phyloP scores from a whole-genome alignment of 2,113 vertebrate species.

The Murina feae region DNA sequence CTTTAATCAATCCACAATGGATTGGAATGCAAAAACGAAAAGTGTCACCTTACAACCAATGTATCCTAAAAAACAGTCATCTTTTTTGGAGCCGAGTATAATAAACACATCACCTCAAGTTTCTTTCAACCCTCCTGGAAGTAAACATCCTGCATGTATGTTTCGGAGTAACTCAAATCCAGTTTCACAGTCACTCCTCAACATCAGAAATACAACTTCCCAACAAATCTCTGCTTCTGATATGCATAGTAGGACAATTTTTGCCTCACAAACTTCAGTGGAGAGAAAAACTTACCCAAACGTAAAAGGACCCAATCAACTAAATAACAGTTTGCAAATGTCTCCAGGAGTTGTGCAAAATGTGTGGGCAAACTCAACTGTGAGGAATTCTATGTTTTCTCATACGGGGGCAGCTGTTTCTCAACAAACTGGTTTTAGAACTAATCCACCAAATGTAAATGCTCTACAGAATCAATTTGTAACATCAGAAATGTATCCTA shows the following conservation, averaged over 20 bases:
- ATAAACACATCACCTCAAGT: constrained; percentile 56
- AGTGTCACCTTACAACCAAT: constrained; percentile 19
- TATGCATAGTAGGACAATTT: constrained; percentile 50
- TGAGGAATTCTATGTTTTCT: constrained; percentile 40
- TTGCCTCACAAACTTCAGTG: constrained; percentile 48
- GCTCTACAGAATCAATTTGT: constrained; percentile 51
- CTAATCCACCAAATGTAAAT: not conserved
- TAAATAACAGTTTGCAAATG: constrained; percentile 24
- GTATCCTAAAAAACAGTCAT: constrained; percentile 49
- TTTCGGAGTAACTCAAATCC: constrained; percentile 36
- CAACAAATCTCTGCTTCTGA: constrained; percentile 56
- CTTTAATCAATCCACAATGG: constrained; percentile 69
- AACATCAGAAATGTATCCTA: not conserved
- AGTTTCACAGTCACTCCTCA: constrained; percentile 40
- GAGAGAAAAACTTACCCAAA: not conserved
- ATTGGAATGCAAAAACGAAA: constrained; percentile 76
- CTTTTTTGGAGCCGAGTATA: constrained; percentile 38
- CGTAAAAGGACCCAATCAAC: not conserved
- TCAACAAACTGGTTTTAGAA: constrained; percentile 33
- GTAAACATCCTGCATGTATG: constrained; percentile 39
- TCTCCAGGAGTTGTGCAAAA: constrained; percentile 41
- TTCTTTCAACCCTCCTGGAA: constrained; percentile 59
- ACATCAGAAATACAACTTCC: constrained; percentile 19
- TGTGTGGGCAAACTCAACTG: constrained; percentile 46
- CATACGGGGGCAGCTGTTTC: not conserved